Base-by-base conservation (phyloP, 2,797 vertebrate genomes). In the Muscicapa striata region DNA sequence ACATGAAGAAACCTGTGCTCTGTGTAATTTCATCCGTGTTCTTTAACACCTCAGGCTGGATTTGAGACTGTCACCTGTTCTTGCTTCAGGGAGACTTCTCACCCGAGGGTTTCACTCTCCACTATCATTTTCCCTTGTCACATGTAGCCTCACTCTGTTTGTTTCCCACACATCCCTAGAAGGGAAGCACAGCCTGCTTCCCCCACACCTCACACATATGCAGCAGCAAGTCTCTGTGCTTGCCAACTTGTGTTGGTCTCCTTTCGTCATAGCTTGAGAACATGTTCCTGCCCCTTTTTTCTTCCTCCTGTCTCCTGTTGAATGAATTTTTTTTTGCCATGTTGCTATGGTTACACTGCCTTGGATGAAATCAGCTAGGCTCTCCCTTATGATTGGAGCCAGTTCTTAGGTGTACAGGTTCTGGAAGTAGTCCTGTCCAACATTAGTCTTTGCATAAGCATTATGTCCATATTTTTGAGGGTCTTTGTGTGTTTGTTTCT, bases 331-430 rank as follows among this genome's bases (percentile, higher is more conserved):
- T 87, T 82, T 59, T n/a, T 26, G 6, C 15, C 6, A 79, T 70
- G 84, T 96, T 94, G 79, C 87, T 92, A 52, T 67, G 82, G 94
- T 93, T 92, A 63, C 69, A 32, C 15, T 79, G 74, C 49, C 84
- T 89, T 49, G 76, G 78, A 66, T 94, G 59, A 55, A 89, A 49
- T 86, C 62, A 69, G 46, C 66, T 41, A 27, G 10, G 43, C 38
- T 69, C 77, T 89, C 62, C 46, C 18, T 58, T 93, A 51, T 0
- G 0, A 17, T 13, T 88, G 55, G 38, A 90, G 62, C 43, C 14
- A 26, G 4, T 75, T 87, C 73, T 74, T 59, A 80, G 46, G 27
- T 0, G 0, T 62, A 30, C 4, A 8, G 30, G 58, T 85, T 83
- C 66, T 91, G 51, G 76, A 73, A 66, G 58, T 69, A 78, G 58